Evolutionary conservation across 1,140 invertebrate species (phyloP).

Genomic region (Cyclargus thomasi): DNA sequence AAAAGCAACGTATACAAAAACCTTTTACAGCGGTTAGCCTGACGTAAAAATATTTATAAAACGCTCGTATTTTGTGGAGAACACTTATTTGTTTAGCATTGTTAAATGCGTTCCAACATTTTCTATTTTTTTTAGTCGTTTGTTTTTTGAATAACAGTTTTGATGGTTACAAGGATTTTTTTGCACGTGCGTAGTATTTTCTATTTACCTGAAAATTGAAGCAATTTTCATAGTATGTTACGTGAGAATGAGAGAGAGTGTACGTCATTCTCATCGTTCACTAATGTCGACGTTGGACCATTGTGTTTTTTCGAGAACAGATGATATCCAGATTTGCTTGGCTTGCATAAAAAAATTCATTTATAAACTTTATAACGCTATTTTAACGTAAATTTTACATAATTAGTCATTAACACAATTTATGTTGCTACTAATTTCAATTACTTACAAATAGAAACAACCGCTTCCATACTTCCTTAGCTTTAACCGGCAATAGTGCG

Average conservation of each 20-base stretch:
- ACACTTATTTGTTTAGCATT: slow-evolving; percentile 33
- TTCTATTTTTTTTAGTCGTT: slow-evolving; percentile 1
- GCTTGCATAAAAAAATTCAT: no score
- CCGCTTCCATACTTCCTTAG: slow-evolving; percentile 41
- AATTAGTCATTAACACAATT: no score
- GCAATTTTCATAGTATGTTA: no score
- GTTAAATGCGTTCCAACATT: slow-evolving; percentile 13
- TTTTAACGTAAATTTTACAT: no score
- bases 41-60: slow-evolving; percentile 71
- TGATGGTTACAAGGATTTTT: background rate
- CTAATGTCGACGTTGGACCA: no score
- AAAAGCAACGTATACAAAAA: slow-evolving; percentile 75
- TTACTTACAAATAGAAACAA: slow-evolving; percentile 24
- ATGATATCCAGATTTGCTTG: no score
- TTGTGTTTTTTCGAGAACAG: no score
- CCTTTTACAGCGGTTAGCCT: slow-evolving; percentile 71
- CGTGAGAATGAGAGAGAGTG: no score
- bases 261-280: no score
- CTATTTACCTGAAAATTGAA: background rate
- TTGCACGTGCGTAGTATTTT: background rate
- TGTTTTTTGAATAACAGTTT: background rate
- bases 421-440: no score
- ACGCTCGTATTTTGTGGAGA: slow-evolving; percentile 41
- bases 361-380: no score
- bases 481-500: slow-evolving; percentile 58